phyloP scores from a whole-genome alignment of 1,140 invertebrate genomes.

The Zaprionus davidi region DNA sequence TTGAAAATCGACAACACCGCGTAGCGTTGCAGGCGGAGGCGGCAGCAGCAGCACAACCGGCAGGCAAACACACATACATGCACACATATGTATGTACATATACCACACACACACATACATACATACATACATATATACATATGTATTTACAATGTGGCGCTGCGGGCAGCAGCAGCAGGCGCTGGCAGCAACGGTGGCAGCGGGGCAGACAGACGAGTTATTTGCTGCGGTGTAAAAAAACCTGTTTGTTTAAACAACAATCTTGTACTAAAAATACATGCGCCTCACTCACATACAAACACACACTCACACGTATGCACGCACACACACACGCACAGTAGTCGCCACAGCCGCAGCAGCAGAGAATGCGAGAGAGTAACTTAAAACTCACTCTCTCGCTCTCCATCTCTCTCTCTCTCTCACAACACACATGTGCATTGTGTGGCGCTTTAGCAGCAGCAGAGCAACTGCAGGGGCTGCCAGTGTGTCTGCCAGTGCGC shows the following conservation, averaged over 20 bases:
- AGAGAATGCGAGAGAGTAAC: slow-evolving; percentile 58
- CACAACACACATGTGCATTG: slow-evolving; percentile 39
- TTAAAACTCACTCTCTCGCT: slow-evolving; percentile 23
- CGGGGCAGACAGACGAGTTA: slow-evolving; percentile 72
- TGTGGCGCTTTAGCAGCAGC: slow-evolving; percentile 73
- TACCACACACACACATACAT: not conserved
- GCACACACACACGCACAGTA: slow-evolving; percentile 23
- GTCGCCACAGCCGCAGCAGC: slow-evolving; percentile 20
- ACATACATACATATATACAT: not conserved
- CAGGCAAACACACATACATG: slow-evolving; percentile 33
- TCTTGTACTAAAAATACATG: slow-evolving; percentile 81
- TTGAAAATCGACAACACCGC: slow-evolving; percentile 79
- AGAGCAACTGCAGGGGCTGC: slow-evolving; percentile 64
- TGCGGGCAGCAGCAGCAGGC: slow-evolving; percentile 38
- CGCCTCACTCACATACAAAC: slow-evolving; percentile 53
- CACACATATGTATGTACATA: slow-evolving; percentile 1
- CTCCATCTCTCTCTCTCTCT: not conserved
- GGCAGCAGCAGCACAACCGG: slow-evolving; percentile 38
- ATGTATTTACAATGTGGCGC: slow-evolving; percentile 51
- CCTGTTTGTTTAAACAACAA: slow-evolving; percentile 82
- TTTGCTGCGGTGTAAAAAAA: slow-evolving; percentile 80
- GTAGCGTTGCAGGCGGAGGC: slow-evolving; percentile 60
- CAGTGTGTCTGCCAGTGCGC: slow-evolving; percentile 79
- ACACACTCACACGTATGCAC: slow-evolving; percentile 24
- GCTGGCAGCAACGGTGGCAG: not conserved